Base-by-base conservation (phyloP, 2,888 invertebrate genomes). In the Aporophyla nigra region DNA sequence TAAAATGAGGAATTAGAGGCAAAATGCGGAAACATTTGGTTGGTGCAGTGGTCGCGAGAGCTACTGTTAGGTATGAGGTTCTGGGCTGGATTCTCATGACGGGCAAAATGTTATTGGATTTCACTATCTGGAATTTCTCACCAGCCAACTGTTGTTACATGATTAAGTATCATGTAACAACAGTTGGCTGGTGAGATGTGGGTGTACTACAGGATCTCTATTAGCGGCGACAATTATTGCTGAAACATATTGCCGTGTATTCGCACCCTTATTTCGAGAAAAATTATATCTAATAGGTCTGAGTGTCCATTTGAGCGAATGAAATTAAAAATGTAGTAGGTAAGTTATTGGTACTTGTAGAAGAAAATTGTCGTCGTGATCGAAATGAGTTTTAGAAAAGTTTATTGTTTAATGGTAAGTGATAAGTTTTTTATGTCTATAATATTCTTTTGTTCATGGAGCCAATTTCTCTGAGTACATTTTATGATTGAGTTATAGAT, bases 271-370 rank as follows among this genome's bases (percentile, higher is more conserved):
- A 43, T 24, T 24, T 24, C 2, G 21, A 56, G 66, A 66, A n/a
- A 67, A 61, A 65, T 70, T 16, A 63, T 63, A 58, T 58, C 6
- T 24, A 21, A 16, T 51, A 58, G 2, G 51, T 59, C 53, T 40
- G 40, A n/a, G 53, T 49, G 40, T 56, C 7, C 54, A 62, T 68
- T 56, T 53, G 43, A 66, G 56, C 49, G n/a, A 51, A 63, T 59
- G 43, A 75, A 80, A 80, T 80, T 61, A 51, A 70, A 68, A 56
- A 54, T 58, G 14, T 43, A 46, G 43, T 46, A 58, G n/a, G 46
- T 27, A 24, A 66, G 69, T 69, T 63, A 80, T 74, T 59, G 49
- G 53, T 68, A 54, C 68, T 74, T 56, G 10, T 3, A 27, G 5
- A 12, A 58, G n/a, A 49, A 66, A 51, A 58, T 80, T 51, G 6